These are phyloP conservation scores for Anoplophora glabripennis DNA, from an alignment of 1,140 invertebrate species.

Conservation along the genomic window DNA sequence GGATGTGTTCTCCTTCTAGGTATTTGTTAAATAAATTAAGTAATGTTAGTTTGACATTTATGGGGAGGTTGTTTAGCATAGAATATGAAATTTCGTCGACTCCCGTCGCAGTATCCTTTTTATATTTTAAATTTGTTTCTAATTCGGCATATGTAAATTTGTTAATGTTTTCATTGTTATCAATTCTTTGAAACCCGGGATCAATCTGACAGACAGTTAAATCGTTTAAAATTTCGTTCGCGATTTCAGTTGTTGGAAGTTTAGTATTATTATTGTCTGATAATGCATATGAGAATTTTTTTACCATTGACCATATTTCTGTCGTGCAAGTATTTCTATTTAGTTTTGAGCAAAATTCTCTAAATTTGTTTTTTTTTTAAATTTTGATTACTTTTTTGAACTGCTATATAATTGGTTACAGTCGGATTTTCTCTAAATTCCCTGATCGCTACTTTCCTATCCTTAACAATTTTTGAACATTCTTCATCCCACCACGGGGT, in stretches of 20 bases:
- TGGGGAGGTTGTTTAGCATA: conserved; percentile 7
- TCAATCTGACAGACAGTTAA: background rate
- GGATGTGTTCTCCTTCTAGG: too few relatives aligned
- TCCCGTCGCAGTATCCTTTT: conserved; percentile 2
- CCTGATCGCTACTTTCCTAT: too few relatives aligned
- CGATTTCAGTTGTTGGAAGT: background rate
- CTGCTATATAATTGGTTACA: too few relatives aligned
- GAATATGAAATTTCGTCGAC: conserved; percentile 4
- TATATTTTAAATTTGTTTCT: background rate
- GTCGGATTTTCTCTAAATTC: too few relatives aligned
- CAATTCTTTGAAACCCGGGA: background rate
- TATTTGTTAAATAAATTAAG: conserved; percentile 9
- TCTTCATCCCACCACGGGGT: too few relatives aligned
- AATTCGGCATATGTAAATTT: background rate
- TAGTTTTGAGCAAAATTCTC: background rate
- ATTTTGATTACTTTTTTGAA: too few relatives aligned
- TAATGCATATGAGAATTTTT: background rate
- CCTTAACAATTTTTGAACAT: too few relatives aligned
- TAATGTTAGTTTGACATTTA: background rate
- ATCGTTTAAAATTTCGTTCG: background rate
- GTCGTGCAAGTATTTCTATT: background rate
- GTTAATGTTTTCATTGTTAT: background rate
- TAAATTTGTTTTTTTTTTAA: background rate
- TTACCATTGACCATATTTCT: background rate
- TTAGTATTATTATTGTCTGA: background rate